phyloP scores from a whole-genome alignment of 2,113 vertebrate genomes.

The Pluvialis apricaria region DNA sequence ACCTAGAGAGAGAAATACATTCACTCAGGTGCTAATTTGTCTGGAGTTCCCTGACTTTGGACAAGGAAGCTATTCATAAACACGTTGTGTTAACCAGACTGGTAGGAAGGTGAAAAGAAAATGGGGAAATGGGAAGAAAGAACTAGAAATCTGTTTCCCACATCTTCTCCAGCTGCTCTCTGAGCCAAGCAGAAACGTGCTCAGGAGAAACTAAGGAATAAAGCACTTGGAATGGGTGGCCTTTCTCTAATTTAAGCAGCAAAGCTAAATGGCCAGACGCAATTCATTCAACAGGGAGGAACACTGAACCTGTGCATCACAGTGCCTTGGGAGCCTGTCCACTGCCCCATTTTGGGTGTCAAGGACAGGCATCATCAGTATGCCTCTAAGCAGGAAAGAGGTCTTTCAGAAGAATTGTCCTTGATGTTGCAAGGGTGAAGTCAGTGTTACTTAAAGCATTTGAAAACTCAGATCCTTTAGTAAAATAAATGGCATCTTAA shows the following conservation, averaged over 20 bases:
- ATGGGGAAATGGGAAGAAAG: not conserved
- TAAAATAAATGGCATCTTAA: not conserved
- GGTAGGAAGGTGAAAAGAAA: not conserved
- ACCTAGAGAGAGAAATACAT: not conserved
- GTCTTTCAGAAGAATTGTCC: not conserved
- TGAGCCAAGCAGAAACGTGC: not conserved
- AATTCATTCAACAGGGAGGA: not conserved
- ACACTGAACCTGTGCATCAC: not conserved
- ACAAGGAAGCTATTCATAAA: not conserved
- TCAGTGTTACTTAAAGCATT: not conserved
- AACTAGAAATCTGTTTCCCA: not conserved
- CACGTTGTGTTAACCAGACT: not conserved
- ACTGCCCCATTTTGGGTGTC: not conserved
- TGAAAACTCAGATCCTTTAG: not conserved
- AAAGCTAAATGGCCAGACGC: not conserved
- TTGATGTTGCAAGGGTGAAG: not conserved
- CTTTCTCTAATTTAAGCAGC: not conserved
- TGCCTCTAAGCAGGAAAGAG: not conserved
- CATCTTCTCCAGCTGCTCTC: not conserved
- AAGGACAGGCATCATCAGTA: not conserved
- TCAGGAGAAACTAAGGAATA: not conserved
- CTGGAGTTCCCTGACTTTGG: not conserved
- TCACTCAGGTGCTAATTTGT: not conserved
- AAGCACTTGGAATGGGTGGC: not conserved
- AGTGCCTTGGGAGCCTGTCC: not conserved